Percentiles rank a stretch among this genome's conserved stretches.
phyloP scores from a whole-genome alignment of 2,888 invertebrate genomes.

The Hirtodrosophila cameraria region DNA sequence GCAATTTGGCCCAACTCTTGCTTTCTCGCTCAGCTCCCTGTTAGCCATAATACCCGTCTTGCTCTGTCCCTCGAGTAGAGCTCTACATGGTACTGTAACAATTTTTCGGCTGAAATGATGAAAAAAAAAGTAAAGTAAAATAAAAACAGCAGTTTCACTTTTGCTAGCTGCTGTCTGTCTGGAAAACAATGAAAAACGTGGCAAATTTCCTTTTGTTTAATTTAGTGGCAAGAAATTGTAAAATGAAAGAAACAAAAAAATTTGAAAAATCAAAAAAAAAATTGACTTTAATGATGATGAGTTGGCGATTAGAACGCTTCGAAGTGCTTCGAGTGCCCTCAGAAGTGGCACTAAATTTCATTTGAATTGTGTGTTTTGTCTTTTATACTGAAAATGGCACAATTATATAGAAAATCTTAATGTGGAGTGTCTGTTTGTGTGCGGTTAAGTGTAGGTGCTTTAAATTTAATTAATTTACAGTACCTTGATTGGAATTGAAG shows the following conservation, averaged over 20 bases:
- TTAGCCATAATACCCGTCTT: background rate
- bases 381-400: constrained; percentile 68
- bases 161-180: constrained; percentile 41
- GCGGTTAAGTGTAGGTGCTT: constrained; percentile 33
- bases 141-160: constrained; percentile 70
- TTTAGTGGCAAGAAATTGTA: constrained; percentile 68
- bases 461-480: constrained; percentile 70
- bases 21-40: background rate
- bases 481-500: constrained; percentile 33
- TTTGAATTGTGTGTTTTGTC: constrained; percentile 59
- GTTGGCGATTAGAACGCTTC: constrained; percentile 78
- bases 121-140: constrained; percentile 20
- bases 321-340: constrained; percentile 43
- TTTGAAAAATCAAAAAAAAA: constrained; percentile 70
- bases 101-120: constrained; percentile 52
- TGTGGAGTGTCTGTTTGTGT: constrained; percentile 11
- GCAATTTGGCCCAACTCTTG: constrained; percentile 64
- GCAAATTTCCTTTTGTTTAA: constrained; percentile 79
- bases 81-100: constrained; percentile 29
- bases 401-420: constrained; percentile 59
- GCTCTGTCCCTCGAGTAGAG: constrained; percentile 14
- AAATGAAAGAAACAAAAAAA: constrained; percentile 49
- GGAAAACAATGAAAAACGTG: constrained; percentile 80
- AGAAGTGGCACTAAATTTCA: constrained; percentile 66
- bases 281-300: constrained; percentile 83